Percentiles rank a stretch among this genome's conserved stretches.
Conservation (phyloP, 2,888 invertebrate species). For the Dioctria linearis region DNA sequence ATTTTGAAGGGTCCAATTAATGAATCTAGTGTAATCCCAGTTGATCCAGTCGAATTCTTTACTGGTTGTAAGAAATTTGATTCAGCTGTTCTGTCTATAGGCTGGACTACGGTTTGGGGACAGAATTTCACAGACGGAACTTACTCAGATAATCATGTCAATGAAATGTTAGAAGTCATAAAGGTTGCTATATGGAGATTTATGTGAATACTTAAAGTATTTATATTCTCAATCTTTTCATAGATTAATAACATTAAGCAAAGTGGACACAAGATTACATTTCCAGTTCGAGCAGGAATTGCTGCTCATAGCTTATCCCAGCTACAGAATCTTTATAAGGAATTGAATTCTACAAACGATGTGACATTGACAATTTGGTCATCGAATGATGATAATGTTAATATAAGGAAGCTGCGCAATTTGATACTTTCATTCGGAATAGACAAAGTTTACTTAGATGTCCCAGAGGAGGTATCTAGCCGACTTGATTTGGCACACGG, state of each 20-base stretch:
- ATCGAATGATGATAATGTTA: slow-evolving; percentile 77
- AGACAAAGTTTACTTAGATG: slow-evolving; percentile 82
- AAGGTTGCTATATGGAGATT: slow-evolving; percentile 67
- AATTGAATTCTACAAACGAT: slow-evolving; percentile 66
- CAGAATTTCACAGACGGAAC: slow-evolving; percentile 72
- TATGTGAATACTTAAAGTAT: not conserved
- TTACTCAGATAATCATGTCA: slow-evolving; percentile 78
- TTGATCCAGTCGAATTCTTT: slow-evolving; percentile 79
- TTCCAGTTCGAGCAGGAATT: slow-evolving; percentile 82
- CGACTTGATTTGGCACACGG: slow-evolving; percentile 68
- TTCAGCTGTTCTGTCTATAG: slow-evolving; percentile 81
- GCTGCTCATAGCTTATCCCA: slow-evolving; percentile 78
- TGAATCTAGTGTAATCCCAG: slow-evolving; percentile 73
- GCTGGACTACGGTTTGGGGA: slow-evolving; percentile 86
- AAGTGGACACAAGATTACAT: slow-evolving; percentile 82
- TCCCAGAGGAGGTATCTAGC: slow-evolving; percentile 77
- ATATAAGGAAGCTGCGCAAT: slow-evolving; percentile 76
- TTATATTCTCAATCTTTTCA: slow-evolving; percentile 1
- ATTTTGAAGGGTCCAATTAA: slow-evolving; percentile 82
- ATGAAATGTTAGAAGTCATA: slow-evolving; percentile 78
- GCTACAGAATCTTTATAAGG: slow-evolving; percentile 75
- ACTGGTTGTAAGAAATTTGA: slow-evolving; percentile 75
- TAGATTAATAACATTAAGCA: slow-evolving; percentile 64
- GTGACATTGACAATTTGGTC: slow-evolving; percentile 87
- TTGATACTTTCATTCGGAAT: slow-evolving; percentile 79